Base-by-base conservation (phyloP, 30 jellyfish, hydroid and myxozoan genomes). In the Hydra vulgaris region DNA sequence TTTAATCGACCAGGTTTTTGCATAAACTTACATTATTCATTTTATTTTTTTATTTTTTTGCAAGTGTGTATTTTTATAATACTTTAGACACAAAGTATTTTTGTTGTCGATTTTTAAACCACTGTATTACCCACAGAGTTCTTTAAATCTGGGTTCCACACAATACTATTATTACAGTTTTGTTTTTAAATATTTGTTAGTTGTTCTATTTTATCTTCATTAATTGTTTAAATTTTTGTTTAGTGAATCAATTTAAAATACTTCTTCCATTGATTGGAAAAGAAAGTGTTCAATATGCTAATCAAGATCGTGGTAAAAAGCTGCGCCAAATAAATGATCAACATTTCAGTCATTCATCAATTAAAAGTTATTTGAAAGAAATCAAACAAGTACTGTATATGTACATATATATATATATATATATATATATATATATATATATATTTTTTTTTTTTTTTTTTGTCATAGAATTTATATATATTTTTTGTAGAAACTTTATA, bases 1-100 rank as follows among this genome's bases (percentile, higher is more conserved):
- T 89, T 89, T 68, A 84, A 89, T 67, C 76, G 97, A 70, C 92
- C 97, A 77, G 95, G 95, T 88, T 81, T 69, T 23, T 5, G 5
- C 27, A 40, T 40, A 3, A 40, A 12, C 12, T 40, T 40, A 40
- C 8, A 3, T 3, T 40, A 40, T 40, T 40, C 5, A 3, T 3
- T 3, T 40, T 40, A 40, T 3, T 40, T 3, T 40, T 40, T 12
- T 40, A 40, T 3, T 40, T 3, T 5, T 40, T 3, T 40, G 61
- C 12, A 5, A 40, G 61, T 40, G 5, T 40, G 5, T 40, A 12
- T 40, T 40, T 40, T 40, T 40, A 40, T 40, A 40, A 40, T n/a
- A n/a, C n/a, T n/a, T n/a, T n/a, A n/a, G n/a, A n/a, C n/a, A n/a
- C n/a, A n/a, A n/a, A n/a, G n/a, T n/a, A n/a, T n/a, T n/a, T n/a